Base-by-base conservation (phyloP, 2,797 vertebrate genomes). In the Enteromius trimaculatus region DNA sequence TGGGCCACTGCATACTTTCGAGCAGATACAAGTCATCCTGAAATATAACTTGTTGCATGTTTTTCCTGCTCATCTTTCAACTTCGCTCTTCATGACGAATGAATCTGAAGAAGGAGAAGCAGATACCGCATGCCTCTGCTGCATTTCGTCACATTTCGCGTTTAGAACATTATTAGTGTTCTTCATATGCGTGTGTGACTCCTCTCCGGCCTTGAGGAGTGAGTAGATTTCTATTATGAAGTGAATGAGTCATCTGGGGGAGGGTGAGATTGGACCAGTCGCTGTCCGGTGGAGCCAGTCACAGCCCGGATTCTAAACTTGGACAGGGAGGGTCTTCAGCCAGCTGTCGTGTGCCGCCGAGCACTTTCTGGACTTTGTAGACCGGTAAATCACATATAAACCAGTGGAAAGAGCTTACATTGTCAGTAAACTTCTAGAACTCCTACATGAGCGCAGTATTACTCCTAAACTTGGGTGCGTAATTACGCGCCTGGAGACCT, bases 221-320 rank as follows among this genome's bases (percentile, higher is more conserved):
- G 91, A 81, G 87, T 89, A 85, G 66, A 88, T 77, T 88, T 91
- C 94, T 94, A 95, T 93, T 93, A 91, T 91, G 93, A 88, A 91
- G 83, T 11, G 69, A 17, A 81, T 94, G 94, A 93, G 90, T 94
- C 93, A 94, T 84, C 37, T 34, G 69, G 11, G 26, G 84, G 79
- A 89, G 90, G 80, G 89, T 53, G 55, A 66, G 79, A 44, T 80
- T 53, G 55, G 49, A 58, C 68, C 69, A 55, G 58, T 65, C n/a
- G 78, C 84, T 66, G 71, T 5, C 1, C 82, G 86, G 86, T 34
- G 74, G 88, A 87, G 79, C 83, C 81, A 90, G 90, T 88, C 58
- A 87, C 70, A 86, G 82, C 44, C 85, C 9, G 77, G 37, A 74
- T 81, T 82, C 92, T 92, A 90, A 86, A 92, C 90, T 91, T 92